Percentiles rank a stretch among this genome's conserved stretches.
Conservation (phyloP, 2,113 vertebrate species). For the Peromyscus polionotus region DNA sequence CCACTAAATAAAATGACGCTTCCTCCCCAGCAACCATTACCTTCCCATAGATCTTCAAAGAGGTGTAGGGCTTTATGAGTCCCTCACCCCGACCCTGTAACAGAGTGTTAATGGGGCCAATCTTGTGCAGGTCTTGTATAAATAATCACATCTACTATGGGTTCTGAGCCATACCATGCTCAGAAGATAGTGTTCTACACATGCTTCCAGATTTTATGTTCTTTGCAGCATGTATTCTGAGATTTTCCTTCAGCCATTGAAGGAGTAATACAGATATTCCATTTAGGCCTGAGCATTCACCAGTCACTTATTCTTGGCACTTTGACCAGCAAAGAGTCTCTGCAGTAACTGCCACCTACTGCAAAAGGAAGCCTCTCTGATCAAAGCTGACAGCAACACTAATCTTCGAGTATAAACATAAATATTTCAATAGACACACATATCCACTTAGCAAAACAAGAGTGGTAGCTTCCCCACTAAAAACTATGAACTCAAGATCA, state of each 20-base stretch:
- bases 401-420: neutral
- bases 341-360: neutral
- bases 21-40: neutral
- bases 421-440: neutral
- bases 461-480: neutral
- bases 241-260: neutral
- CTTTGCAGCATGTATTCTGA: neutral
- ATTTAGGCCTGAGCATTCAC: neutral
- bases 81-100: neutral
- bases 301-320: neutral
- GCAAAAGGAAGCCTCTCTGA: neutral
- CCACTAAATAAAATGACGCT: neutral
- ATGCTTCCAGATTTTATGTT: neutral
- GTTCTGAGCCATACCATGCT: neutral
- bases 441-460: neutral
- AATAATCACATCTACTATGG: neutral
- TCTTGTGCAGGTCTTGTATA: neutral
- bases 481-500: neutral
- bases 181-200: neutral
- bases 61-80: neutral
- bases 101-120: neutral
- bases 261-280: no score
- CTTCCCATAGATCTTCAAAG: neutral
- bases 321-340: neutral
- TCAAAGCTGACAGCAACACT: neutral